Percentiles rank a stretch among this genome's conserved stretches.
Evolutionary conservation across 2,797 vertebrate genomes (phyloP).

Genomic region (Poeciliopsis gracilis): DNA sequence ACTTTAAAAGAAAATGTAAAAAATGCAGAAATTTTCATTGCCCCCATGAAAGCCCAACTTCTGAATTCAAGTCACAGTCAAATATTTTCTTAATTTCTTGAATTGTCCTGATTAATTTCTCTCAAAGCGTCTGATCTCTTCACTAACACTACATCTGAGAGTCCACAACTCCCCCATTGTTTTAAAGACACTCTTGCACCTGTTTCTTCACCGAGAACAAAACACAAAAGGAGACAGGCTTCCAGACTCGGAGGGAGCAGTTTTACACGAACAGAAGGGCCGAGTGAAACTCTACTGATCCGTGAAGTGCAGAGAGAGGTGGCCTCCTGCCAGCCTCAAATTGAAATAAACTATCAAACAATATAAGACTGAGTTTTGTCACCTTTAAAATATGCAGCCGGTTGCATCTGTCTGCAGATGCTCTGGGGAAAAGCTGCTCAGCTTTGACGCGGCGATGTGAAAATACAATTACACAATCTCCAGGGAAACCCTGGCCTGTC

Average conservation of each 20-base stretch:
- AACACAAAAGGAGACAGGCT: constrained; percentile 14
- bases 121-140: background rate
- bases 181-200: background rate
- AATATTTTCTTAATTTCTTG: background rate
- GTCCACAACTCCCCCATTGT: constrained; percentile 2
- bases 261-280: constrained; percentile 3
- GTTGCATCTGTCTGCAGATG: constrained; percentile 53
- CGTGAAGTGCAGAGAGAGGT: background rate
- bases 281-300: constrained; percentile 10
- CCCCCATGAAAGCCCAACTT: background rate
- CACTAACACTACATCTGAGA: background rate
- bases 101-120: background rate
- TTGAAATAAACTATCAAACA: constrained; percentile 37
- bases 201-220: constrained; percentile 8
- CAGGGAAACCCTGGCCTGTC: constrained; percentile 63
- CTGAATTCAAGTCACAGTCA: background rate
- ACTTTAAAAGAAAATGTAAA: background rate
- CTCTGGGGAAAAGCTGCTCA: constrained; percentile 55
- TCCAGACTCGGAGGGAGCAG: background rate
- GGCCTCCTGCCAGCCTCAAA: constrained; percentile 6
- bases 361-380: constrained; percentile 38
- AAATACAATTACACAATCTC: constrained; percentile 74
- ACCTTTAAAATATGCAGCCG: constrained; percentile 62
- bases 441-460: constrained; percentile 63
- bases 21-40: background rate